Base-by-base conservation (phyloP, 2,113 vertebrate species). In the Planiliza haematocheilus region DNA sequence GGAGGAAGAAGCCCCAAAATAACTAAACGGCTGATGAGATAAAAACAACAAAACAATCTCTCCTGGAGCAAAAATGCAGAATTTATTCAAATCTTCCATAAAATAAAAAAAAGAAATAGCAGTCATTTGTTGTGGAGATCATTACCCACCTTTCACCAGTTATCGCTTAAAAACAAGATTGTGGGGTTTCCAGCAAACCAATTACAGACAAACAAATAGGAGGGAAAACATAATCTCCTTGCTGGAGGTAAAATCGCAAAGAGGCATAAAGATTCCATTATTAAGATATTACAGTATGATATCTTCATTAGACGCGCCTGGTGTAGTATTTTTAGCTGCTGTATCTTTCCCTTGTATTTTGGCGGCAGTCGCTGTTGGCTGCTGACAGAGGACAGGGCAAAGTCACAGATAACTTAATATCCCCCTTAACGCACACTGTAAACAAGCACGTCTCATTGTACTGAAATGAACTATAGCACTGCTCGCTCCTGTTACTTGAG, bases 391-490 rank as follows among this genome's bases (percentile, higher is more conserved):
- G 80, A 64, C 63, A 42, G 45, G 20, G 14, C 59, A 77, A 73
- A 82, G 80, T 63, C 64, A 64, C 12, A 24, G 46, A 41, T 49
- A 77, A 77, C 53, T 70, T 57, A 18, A 37, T 65, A 46, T 70
- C 41, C 3, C 24, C 24, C 24, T 30, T 30, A 30, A 30, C 24
- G 24, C 24, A 30, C 24, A 30, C 24, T 30, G 3, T 5, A 30
- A 30, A 30, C 24, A 30, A 30, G 24, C 24, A 30, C 24, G 24
- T 5, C 5, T 30, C 5, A 5, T 30, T 30, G 24, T 5, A 30
- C 24, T 30, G 24, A 30, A 30, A 30, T 30, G 24, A 30, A 30
- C 24, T 30, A 30, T 30, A 30, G 24, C 5, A 5, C 24, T 30
- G 24, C 24, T 30, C 24, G 24, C 24, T 30, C 24, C 24, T 30